Evolutionary conservation across 2,113 vertebrate genomes (phyloP), one percentile per base, ranked within the genome.

Genomic region (Connochaetes taurinus): DNA sequence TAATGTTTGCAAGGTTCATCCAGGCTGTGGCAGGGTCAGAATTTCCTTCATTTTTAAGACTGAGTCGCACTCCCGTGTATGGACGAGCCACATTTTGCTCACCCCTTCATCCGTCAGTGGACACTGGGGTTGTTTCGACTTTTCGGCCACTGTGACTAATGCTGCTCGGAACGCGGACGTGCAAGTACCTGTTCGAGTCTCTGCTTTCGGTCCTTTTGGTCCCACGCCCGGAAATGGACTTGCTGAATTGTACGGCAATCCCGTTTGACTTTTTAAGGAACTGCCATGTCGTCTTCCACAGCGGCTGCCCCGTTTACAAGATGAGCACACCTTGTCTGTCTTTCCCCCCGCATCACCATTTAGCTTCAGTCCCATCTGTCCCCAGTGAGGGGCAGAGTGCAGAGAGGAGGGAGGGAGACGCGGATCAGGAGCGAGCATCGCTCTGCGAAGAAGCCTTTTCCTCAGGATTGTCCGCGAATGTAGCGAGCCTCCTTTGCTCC

Each of bases 91-190:
- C 27, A n/a, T 31, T 36, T 47, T 25, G 33, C 15, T 57, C n/a
- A 23, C 12, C 3, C 36, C 0, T 31, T 23, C 76, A 27, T 10
- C 52, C 11, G 0, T 29, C 50, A 5, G 0, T 52, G 19, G 33
- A 50, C 33, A 2, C 3, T 4, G 23, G 55, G 27, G 2, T 14
- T 1, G 23, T 76, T 43, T 25, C 3, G 1, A 15, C 36, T 43
- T 14, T 43, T 7, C 12, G 23, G 16, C 62, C 12, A 19, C 50
- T 53, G 47, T 15, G 15, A 43, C 29, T 15, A 1, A 31, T 19
- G 14, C 57, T 58, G 3, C 81, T 40, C 0, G 7, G n/a, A n/a
- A 71, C n/a, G 6, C 6, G 2, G 6, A 1, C 19, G 3, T 29
- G 23, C n/a, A 43, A 2, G 36, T 17, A 36, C 4, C 53, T n/a